Conservation (phyloP, 2,888 invertebrate species). For the Atethmia centrago region DNA sequence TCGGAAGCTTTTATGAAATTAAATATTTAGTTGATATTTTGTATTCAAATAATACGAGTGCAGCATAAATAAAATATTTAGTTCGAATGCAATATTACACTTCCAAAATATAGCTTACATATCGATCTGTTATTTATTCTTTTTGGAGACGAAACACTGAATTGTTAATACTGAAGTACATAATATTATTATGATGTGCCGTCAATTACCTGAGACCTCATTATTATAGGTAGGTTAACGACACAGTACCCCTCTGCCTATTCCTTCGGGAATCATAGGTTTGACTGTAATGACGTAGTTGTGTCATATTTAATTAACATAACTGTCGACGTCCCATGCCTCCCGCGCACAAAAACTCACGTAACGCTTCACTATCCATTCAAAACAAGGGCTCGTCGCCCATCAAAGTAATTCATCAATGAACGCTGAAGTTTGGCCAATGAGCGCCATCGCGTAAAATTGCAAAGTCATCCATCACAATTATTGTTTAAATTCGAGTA, state of each 20-base stretch:
- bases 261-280: constrained; percentile 33
- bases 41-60: background rate
- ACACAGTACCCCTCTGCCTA: constrained; percentile 30
- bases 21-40: constrained; percentile 11
- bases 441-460: constrained; percentile 1
- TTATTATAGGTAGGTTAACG: constrained; percentile 37
- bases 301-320: constrained; percentile 54
- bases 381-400: constrained; percentile 12
- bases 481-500: constrained; percentile 17
- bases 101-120: background rate
- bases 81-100: background rate
- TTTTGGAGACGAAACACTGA: background rate
- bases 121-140: background rate
- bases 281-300: constrained; percentile 38
- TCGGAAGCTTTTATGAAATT: background rate
- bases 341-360: constrained; percentile 5
- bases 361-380: constrained; percentile 18
- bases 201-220: constrained; percentile 19
- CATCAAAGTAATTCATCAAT: constrained; percentile 47
- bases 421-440: constrained; percentile 17
- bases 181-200: background rate
- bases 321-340: constrained; percentile 35
- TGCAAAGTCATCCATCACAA: constrained; percentile 25
- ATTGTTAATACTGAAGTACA: background rate
- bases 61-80: constrained; percentile 10